Evolutionary conservation across 2,797 vertebrate species (phyloP).

Genomic region (Acrossocheilus wenchowensis): DNA sequence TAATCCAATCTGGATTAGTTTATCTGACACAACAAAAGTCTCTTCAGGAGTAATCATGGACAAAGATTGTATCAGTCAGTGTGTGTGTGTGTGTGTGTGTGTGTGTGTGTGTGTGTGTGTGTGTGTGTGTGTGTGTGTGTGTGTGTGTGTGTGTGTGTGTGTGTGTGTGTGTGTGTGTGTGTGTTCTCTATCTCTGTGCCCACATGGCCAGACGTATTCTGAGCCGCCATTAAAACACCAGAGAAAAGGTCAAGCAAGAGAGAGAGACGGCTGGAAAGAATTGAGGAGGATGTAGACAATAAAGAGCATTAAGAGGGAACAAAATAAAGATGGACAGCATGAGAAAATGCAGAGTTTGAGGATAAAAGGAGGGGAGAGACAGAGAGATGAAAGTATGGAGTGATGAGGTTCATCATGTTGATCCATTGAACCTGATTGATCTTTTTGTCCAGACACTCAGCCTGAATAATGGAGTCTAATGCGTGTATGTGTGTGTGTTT

Average conservation of each 20-base stretch:
- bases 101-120: constrained; percentile 1
- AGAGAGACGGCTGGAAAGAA: constrained; percentile 30
- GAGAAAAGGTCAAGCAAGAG: constrained; percentile 48
- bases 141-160: neutral
- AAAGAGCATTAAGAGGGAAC: constrained; percentile 18
- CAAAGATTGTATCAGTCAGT: constrained; percentile 22
- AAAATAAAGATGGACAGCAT: constrained; percentile 44
- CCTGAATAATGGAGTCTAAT: constrained; percentile 47
- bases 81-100: neutral
- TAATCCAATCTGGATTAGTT: constrained; percentile 43
- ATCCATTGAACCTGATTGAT: constrained; percentile 53
- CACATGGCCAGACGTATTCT: constrained; percentile 36
- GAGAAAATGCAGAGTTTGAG: constrained; percentile 49
- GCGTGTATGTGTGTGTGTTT: constrained; percentile 5
- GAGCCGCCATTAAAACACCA: constrained; percentile 28
- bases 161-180: constrained; percentile 8
- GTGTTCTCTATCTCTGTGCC: constrained; percentile 24
- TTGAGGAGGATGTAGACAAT: constrained; percentile 42
- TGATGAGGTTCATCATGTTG: constrained; percentile 51
- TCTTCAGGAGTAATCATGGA: constrained; percentile 40
- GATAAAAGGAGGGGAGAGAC: constrained; percentile 40
- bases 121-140: neutral
- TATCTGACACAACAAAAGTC: constrained; percentile 40
- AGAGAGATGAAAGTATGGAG: constrained; percentile 46
- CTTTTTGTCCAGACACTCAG: constrained; percentile 50